A percentile compares a stretch with the other conserved stretches of the same genome.
Evolutionary conservation across 2,113 vertebrate genomes (phyloP).

Genomic region (Xiphophorus maculatus): DNA sequence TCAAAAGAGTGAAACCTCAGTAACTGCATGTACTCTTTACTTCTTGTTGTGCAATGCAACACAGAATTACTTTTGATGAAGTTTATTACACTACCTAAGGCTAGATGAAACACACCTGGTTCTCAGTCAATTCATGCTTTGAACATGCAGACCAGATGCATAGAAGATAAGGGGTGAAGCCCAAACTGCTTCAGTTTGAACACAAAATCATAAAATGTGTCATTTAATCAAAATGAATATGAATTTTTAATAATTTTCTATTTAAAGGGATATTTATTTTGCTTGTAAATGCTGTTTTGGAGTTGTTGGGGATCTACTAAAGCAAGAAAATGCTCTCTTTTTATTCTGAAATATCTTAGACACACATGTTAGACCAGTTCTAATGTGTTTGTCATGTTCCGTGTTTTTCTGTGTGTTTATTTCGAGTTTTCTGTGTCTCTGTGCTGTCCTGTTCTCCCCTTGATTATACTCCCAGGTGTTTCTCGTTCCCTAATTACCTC

Average conservation of each 20-base stretch:
- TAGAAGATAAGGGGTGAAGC: neutral
- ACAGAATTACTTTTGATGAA: neutral
- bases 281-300: neutral
- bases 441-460: no score
- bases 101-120: neutral
- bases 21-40: accelerated
- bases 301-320: no score
- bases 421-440: no score
- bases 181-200: neutral
- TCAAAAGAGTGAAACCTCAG: neutral
- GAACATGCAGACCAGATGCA: neutral
- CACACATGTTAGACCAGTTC: no score
- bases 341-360: neutral
- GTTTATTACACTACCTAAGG: neutral
- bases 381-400: no score
- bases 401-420: no score
- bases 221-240: neutral
- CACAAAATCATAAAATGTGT: neutral
- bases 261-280: neutral
- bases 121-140: neutral
- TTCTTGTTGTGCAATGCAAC: neutral
- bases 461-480: no score
- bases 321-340: neutral
- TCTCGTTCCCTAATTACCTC: no score
- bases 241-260: neutral